Percentiles rank a stretch among this genome's conserved stretches.
Conservation (phyloP, 2,113 vertebrate species). For the Baryphthengus martii region DNA sequence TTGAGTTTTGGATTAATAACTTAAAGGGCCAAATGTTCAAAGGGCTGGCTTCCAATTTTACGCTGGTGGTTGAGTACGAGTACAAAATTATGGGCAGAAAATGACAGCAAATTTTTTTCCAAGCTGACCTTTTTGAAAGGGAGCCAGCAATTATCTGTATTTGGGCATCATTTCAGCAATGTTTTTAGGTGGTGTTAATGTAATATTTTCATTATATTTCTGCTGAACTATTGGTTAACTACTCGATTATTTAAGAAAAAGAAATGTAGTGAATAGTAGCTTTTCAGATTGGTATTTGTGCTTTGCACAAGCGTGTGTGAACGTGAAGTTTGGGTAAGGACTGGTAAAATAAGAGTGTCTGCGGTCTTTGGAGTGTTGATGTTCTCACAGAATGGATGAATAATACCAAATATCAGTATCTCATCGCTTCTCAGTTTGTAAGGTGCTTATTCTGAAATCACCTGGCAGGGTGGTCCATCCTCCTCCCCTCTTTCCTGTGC, state of each 20-base stretch:
- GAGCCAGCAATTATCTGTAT: slow-evolving; percentile 28
- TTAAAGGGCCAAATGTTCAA: slow-evolving; percentile 11
- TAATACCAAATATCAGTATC: neutral
- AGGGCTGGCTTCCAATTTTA: slow-evolving; percentile 31
- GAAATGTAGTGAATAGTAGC: neutral
- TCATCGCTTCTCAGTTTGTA: neutral
- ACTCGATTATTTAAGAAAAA: neutral
- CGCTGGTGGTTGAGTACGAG: neutral
- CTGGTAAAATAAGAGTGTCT: neutral
- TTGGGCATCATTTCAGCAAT: slow-evolving; percentile 8
- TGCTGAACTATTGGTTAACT: slow-evolving; percentile 27
- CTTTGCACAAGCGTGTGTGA: neutral
- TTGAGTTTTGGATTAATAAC: neutral
- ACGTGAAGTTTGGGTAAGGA: neutral
- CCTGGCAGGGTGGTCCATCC: neutral
- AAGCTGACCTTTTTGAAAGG: slow-evolving; percentile 26
- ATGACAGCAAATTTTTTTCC: slow-evolving; percentile 29
- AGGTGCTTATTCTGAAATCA: neutral
- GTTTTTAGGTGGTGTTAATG: slow-evolving; percentile 46
- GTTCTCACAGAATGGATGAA: neutral
- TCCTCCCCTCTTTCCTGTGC: neutral
- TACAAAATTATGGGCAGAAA: slow-evolving; percentile 26
- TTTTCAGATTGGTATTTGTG: neutral
- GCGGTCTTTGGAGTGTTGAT: neutral
- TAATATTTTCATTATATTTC: slow-evolving; percentile 38